A percentile compares a stretch with the other conserved stretches of the same genome.
These are phyloP conservation scores for Drosophila eohydei DNA, from an alignment of 2,888 invertebrate species.

Conservation along the genomic window DNA sequence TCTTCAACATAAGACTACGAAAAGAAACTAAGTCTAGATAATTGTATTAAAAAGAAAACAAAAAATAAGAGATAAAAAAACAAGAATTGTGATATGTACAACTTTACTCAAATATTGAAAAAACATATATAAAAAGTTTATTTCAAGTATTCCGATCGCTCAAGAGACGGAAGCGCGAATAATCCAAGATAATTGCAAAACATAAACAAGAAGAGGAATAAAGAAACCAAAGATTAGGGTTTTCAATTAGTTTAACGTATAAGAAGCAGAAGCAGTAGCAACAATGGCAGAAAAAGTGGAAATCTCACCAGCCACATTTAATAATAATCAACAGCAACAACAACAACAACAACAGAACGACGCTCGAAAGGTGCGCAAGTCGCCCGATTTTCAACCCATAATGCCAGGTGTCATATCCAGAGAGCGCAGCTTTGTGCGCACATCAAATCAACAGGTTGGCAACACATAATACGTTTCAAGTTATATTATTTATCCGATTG, in stretches of 20 bases:
- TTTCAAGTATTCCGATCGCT: constrained; percentile 49
- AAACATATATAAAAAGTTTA: constrained; percentile 62
- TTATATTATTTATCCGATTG: constrained; percentile 2
- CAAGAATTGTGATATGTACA: constrained; percentile 78
- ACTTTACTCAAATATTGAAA: constrained; percentile 80
- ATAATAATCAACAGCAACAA: constrained; percentile 56
- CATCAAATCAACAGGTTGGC: constrained; percentile 86
- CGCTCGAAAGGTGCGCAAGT: constrained; percentile 82
- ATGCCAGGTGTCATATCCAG: constrained; percentile 87
- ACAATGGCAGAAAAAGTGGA: constrained; percentile 84
- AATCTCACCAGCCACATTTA: constrained; percentile 70
- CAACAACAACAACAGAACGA: constrained; percentile 66
- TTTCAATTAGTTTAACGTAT: constrained; percentile 56
- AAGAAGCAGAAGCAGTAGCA: constrained; percentile 30
- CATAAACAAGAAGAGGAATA: neutral
- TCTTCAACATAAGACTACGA: constrained; percentile 63
- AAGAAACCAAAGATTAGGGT: constrained; percentile 70
- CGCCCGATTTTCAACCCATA: constrained; percentile 83
- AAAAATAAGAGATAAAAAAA: constrained; percentile 32
- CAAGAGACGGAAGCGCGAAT: constrained; percentile 35
- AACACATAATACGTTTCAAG: neutral
- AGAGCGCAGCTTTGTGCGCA: constrained; percentile 89
- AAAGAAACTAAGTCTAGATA: constrained; percentile 46
- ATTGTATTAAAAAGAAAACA: constrained; percentile 57
- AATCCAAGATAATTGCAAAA: constrained; percentile 27